Conservation (phyloP, 2,888 invertebrate species). For the Patella ulyssiponensis region DNA sequence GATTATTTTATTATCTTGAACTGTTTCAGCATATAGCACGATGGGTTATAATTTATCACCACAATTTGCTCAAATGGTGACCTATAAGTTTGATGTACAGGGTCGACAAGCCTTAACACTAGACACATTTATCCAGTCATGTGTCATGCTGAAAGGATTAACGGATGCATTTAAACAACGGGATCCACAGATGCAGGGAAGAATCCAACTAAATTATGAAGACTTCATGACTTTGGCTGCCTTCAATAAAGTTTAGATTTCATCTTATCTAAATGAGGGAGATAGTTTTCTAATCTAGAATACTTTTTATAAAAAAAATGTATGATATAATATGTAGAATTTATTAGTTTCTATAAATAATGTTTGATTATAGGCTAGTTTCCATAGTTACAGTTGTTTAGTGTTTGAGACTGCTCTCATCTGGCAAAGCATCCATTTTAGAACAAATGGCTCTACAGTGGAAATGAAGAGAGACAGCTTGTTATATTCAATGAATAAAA, state of each 20-base stretch:
- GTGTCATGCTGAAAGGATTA: slow-evolving; percentile 85
- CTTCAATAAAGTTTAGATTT: slow-evolving; percentile 50
- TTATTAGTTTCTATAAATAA: too few species aligned
- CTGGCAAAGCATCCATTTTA: too few species aligned
- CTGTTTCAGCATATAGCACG: slow-evolving; percentile 81
- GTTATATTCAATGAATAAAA: too few species aligned
- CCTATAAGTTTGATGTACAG: slow-evolving; percentile 80
- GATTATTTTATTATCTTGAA: background rate
- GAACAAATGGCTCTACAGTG: too few species aligned
- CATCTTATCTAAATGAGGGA: too few species aligned
- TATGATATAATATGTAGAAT: too few species aligned
- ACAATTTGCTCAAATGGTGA: slow-evolving; percentile 82
- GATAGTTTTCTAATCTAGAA: too few species aligned
- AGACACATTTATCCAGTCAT: slow-evolving; percentile 89
- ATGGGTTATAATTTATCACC: slow-evolving; percentile 91
- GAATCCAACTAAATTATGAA: slow-evolving; percentile 89
- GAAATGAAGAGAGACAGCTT: too few species aligned
- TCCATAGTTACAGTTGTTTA: too few species aligned
- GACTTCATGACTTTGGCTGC: slow-evolving; percentile 90
- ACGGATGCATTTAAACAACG: slow-evolving; percentile 86
- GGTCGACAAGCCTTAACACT: slow-evolving; percentile 80
- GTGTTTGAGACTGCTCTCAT: too few species aligned
- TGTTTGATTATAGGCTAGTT: too few species aligned
- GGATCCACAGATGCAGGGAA: slow-evolving; percentile 85
- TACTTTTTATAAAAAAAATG: too few species aligned